phyloP scores from a whole-genome alignment of 2,113 vertebrate species.

The Onychostoma macrolepis region DNA sequence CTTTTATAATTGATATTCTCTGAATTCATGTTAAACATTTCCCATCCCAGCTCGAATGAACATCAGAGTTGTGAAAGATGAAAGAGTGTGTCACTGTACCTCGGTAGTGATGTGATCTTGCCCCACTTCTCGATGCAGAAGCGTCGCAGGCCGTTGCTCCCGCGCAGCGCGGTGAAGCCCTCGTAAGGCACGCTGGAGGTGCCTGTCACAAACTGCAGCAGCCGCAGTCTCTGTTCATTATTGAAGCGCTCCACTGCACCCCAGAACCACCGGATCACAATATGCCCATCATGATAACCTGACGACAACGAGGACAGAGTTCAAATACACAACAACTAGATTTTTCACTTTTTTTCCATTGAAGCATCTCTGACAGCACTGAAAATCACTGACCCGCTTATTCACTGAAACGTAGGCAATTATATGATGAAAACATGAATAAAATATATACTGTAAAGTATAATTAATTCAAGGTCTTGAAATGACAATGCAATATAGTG shows the following conservation, averaged over 20 bases:
- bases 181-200: constrained; percentile 89
- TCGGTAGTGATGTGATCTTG: constrained; percentile 89
- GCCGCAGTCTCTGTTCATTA: constrained; percentile 86
- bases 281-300: constrained; percentile 89
- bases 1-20: background rate
- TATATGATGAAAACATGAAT: background rate
- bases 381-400: background rate
- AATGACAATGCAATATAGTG: background rate
- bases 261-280: constrained; percentile 93
- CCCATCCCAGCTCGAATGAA: background rate
- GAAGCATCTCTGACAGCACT: background rate
- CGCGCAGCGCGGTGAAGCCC: constrained; percentile 86
- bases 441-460: background rate
- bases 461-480: background rate
- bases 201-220: constrained; percentile 89
- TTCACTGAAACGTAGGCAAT: background rate
- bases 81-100: constrained; percentile 68
- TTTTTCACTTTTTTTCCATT: background rate
- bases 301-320: background rate
- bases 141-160: constrained; percentile 86
- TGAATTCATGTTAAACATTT: background rate
- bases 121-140: constrained; percentile 95
- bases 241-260: constrained; percentile 88
- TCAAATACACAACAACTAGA: background rate
- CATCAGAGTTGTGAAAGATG: background rate